Percentiles rank a stretch among this genome's conserved stretches.
phyloP scores from a whole-genome alignment of 2,888 invertebrate species.

The Melangyna quadrimaculata region DNA sequence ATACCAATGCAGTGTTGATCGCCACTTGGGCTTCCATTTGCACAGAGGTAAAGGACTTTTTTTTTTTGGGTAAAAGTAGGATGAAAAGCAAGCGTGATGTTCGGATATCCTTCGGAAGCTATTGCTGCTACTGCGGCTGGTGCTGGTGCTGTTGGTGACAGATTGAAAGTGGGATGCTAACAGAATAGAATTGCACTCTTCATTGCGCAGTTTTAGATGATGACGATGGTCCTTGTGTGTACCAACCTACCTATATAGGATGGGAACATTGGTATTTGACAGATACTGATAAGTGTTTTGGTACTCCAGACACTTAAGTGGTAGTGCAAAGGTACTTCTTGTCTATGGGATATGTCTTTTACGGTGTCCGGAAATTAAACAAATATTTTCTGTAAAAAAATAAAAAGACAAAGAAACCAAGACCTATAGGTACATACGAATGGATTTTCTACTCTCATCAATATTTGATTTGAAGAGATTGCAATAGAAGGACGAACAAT shows the following conservation, averaged over 20 bases:
- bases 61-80: constrained; percentile 7
- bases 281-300: constrained; percentile 56
- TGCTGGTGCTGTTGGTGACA: constrained; percentile 45
- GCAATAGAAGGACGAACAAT: neutral
- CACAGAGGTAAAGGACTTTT: constrained; percentile 8
- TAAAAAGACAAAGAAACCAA: neutral
- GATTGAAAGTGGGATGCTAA: constrained; percentile 42
- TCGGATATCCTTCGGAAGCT: constrained; percentile 14
- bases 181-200: constrained; percentile 58
- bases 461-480: constrained; percentile 35
- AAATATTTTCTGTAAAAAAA: constrained; percentile 31
- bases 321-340: constrained; percentile 29
- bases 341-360: constrained; percentile 40
- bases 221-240: neutral
- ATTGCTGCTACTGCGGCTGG: neutral
- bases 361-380: constrained; percentile 57
- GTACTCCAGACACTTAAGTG: constrained; percentile 49
- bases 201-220: constrained; percentile 35
- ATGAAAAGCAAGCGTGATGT: neutral
- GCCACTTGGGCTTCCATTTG: constrained; percentile 51
- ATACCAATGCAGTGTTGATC: constrained; percentile 54
- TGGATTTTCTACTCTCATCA: constrained; percentile 2
- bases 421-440: neutral
- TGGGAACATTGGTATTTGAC: constrained; percentile 49
- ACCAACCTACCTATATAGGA: too few relatives aligned